A percentile compares a stretch with the other conserved stretches of the same genome.
These are phyloP conservation scores for Cariama cristata DNA, from an alignment of 2,113 vertebrate genomes.

Conservation along the genomic window DNA sequence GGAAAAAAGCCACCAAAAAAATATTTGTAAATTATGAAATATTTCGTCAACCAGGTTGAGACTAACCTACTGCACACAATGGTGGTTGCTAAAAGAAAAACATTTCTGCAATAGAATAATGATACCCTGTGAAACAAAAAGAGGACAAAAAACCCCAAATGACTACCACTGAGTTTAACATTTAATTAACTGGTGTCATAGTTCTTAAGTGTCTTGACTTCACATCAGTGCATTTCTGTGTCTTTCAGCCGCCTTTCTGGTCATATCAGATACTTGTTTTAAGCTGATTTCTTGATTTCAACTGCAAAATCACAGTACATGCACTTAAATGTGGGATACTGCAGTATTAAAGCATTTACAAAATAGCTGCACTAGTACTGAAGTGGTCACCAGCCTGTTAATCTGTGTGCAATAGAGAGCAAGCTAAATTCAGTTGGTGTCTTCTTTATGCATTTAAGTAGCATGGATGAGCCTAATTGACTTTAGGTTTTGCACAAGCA, in stretches of 20 bases:
- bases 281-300: background rate
- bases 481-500: background rate
- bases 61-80: background rate
- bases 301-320: background rate
- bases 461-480: background rate
- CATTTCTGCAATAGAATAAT: background rate
- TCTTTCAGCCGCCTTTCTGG: background rate
- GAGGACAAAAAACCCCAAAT: fast-evolving
- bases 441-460: background rate
- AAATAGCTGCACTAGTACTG: background rate
- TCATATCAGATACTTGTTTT: background rate
- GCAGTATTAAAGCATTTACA: background rate
- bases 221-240: background rate
- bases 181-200: background rate
- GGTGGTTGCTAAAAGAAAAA: background rate
- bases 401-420: background rate
- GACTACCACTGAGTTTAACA: background rate
- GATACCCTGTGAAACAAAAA: background rate
- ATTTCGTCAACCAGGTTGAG: background rate
- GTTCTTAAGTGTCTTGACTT: background rate
- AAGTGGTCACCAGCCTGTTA: background rate
- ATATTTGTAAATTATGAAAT: background rate
- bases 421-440: background rate
- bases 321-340: background rate
- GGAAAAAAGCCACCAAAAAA: fast-evolving